Evolutionary conservation across 2,113 vertebrate genomes (phyloP).

Genomic region (Pedionomus torquatus): DNA sequence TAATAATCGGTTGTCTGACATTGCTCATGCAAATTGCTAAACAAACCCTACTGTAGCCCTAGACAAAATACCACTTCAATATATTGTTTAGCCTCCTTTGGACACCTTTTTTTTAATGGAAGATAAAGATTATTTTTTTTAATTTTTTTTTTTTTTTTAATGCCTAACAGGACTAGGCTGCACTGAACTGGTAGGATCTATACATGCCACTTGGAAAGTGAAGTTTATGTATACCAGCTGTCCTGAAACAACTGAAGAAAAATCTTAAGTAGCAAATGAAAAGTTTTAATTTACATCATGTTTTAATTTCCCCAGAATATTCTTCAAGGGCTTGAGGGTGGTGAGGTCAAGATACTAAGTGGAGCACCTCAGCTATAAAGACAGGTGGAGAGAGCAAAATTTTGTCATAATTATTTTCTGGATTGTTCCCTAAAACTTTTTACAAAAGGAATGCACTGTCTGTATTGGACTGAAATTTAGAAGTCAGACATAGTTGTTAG

Average conservation of each 20-base stretch:
- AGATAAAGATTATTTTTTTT: neutral
- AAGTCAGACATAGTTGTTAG: neutral
- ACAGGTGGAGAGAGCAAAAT: neutral
- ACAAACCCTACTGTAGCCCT: neutral
- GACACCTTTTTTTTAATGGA: no score
- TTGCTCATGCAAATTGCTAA: neutral
- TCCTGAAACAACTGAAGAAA: neutral
- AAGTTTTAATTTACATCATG: neutral
- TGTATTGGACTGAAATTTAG: neutral
- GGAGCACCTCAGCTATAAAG: neutral
- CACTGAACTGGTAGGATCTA: neutral
- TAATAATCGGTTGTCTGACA: neutral
- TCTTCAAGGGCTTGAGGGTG: neutral
- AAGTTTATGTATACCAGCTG: neutral
- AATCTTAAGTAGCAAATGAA: neutral
- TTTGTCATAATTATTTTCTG: neutral
- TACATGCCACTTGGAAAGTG: neutral
- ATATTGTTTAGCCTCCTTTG: neutral
- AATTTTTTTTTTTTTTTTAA: neutral
- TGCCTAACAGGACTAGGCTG: neutral
- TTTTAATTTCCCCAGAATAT: neutral
- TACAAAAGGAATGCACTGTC: neutral
- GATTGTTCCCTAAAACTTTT: neutral
- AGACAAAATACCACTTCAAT: neutral
- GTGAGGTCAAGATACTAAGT: neutral